Percentiles rank a stretch among this genome's conserved stretches.
Evolutionary conservation across 2,113 vertebrate genomes (phyloP).

Genomic region (Alethe diademata): DNA sequence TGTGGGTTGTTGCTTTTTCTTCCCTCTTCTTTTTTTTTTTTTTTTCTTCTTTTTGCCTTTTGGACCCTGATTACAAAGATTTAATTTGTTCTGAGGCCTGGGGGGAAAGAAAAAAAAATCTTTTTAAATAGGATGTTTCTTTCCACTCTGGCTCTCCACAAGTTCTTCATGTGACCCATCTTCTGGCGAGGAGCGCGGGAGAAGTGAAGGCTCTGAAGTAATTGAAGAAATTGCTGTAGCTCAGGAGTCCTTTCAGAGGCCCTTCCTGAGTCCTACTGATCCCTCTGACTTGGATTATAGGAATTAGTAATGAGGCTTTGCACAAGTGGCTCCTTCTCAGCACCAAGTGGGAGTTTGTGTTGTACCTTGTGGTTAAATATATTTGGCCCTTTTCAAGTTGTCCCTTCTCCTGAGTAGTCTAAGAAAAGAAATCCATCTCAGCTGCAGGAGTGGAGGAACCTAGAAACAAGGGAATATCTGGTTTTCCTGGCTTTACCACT

Average conservation of each 20-base stretch:
- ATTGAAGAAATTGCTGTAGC: slow-evolving; percentile 39
- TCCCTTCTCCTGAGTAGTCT: not conserved
- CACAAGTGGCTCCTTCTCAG: slow-evolving; percentile 40
- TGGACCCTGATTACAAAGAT: slow-evolving; percentile 39
- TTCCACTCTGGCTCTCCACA: slow-evolving; percentile 53
- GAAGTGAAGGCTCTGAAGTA: slow-evolving; percentile 50
- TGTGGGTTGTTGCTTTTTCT: not conserved
- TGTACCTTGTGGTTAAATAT: not conserved
- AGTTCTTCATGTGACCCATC: slow-evolving; percentile 62
- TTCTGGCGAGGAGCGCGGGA: slow-evolving; percentile 8
- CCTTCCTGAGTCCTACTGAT: slow-evolving; percentile 1
- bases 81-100: slow-evolving; percentile 45
- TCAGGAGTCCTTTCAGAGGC: slow-evolving; percentile 14
- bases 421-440: not conserved
- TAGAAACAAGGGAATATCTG: not conserved
- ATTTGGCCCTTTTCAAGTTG: slow-evolving; percentile 8
- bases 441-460: not conserved
- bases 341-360: slow-evolving; percentile 38
- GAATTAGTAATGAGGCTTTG: slow-evolving; percentile 21
- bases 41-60: not conserved
- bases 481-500: not conserved
- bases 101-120: not conserved
- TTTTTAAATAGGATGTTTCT: slow-evolving; percentile 49
- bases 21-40: not conserved
- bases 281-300: slow-evolving; percentile 35